These are phyloP conservation scores for Percopsis omiscomaycus DNA, from an alignment of 2,797 vertebrate genomes.

Conservation along the genomic window DNA sequence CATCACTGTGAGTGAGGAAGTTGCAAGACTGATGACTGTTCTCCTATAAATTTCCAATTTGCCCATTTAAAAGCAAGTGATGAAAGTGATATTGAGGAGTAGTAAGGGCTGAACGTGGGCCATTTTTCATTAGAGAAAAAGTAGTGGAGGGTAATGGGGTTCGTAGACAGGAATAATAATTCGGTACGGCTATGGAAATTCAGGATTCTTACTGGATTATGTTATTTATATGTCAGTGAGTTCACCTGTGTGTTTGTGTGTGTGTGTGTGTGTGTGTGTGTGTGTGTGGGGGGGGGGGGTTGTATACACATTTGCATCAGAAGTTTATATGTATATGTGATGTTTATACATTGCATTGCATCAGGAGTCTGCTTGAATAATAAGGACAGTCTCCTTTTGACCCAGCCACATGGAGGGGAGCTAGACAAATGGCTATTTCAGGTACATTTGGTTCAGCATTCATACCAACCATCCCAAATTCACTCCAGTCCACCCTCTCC, in stretches of 20 bases:
- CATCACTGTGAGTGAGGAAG: constrained; percentile 47
- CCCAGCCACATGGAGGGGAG: constrained; percentile 28
- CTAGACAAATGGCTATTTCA: constrained; percentile 47
- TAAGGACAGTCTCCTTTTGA: constrained; percentile 27
- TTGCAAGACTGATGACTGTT: constrained; percentile 47
- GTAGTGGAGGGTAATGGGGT: constrained; percentile 7
- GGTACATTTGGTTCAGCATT: constrained; percentile 48
- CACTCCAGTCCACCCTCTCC: constrained; percentile 32
- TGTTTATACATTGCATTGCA: not conserved
- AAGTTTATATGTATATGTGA: not conserved
- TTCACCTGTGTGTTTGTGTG: constrained; percentile 1
- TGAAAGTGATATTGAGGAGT: constrained; percentile 29
- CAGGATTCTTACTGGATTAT: too few species aligned
- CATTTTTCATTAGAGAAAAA: constrained; percentile 27
- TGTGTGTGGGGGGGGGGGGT: constrained; percentile 5
- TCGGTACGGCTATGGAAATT: constrained; percentile 4
- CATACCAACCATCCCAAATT: constrained; percentile 47
- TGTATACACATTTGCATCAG: not conserved
- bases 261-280: not conserved
- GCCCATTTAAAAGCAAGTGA: constrained; percentile 34
- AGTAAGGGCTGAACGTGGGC: not conserved
- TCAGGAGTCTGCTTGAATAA: not conserved
- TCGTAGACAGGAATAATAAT: constrained; percentile 14
- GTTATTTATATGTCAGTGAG: too few species aligned
- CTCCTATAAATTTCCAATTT: constrained; percentile 37